phyloP scores from a whole-genome alignment of 2,797 vertebrate genomes.

The Tiaroga cobitis region DNA sequence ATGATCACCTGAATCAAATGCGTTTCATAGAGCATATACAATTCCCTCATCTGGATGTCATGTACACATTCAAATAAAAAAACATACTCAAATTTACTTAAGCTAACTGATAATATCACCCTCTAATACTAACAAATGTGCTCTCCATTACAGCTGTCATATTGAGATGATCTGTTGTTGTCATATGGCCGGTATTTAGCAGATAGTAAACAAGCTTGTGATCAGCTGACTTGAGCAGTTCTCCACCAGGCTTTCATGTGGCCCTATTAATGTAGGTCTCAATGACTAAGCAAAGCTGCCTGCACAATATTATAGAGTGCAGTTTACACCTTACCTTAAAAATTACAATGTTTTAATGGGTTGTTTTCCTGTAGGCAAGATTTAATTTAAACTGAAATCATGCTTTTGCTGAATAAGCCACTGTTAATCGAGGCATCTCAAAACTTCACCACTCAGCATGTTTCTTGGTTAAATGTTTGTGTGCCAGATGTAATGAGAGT shows the following conservation, averaged over 20 bases:
- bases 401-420: slow-evolving; percentile 6
- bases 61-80: background rate
- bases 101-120: background rate
- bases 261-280: slow-evolving; percentile 17
- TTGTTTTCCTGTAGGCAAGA: background rate
- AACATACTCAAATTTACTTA: background rate
- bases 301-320: slow-evolving; percentile 3
- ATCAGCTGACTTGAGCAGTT: slow-evolving; percentile 13
- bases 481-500: background rate
- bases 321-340: slow-evolving; percentile 5
- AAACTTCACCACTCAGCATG: slow-evolving; percentile 17
- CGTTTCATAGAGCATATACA: background rate
- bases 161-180: slow-evolving; percentile 2
- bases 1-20: background rate
- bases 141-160: background rate
- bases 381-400: slow-evolving; percentile 6
- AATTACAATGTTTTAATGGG: slow-evolving; percentile 11
- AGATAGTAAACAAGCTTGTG: slow-evolving; percentile 6
- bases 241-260: background rate
- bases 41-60: background rate
- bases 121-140: background rate
- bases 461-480: slow-evolving; percentile 5
- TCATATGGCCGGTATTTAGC: background rate
- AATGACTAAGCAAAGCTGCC: slow-evolving; percentile 25
- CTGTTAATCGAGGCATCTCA: background rate